Evolutionary conservation across 2,113 vertebrate genomes (phyloP), one percentile per base, ranked within the genome.

Genomic region (Bostrychus sinensis): DNA sequence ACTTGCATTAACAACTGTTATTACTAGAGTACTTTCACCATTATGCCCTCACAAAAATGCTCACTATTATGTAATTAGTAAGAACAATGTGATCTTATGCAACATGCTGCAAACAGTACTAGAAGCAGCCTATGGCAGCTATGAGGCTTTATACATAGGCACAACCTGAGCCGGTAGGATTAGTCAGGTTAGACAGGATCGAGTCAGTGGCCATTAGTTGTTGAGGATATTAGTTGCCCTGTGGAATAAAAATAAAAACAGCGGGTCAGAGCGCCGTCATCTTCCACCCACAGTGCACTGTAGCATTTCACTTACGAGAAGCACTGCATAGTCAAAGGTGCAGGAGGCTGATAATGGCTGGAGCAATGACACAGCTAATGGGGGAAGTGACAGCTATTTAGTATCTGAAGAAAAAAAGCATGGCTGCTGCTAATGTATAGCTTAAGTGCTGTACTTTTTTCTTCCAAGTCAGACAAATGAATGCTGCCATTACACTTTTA

Each of bases 161-260:
- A 66, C 46, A 53, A 32, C 19, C 28, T 57, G 46, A 3, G 25
- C 16, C 14, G 28, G 42, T 34, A 41, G 56, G 82, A 83, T 86
- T 80, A 66, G 55, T 65, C 46, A 60, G n/a, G 43, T 41, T 41
- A 63, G 54, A 30, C 14, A 63, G 69, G 59, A 68, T 65, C 68
- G 75, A 72, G 66, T 78, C 63, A 67, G 62, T 46, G 37, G 53
- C 63, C 59, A 48, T 78, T 71, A 76, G 57, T 57, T 51, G 32
- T 54, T 12, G 10, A n/a, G 16, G 17, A 12, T 17, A 34, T 32
- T 28, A n/a, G n/a, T 17, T 54, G 26, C 50, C 30, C 1, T 4
- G n/a, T 32, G 26, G 28, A 34, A 34, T 17, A 34, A 20, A 62
- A 32, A 50, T 23, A 50, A 17, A 36, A 36, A 36, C 30, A 36